Base-by-base conservation (phyloP, 1,140 invertebrate genomes). In the Triops cancriformis region DNA sequence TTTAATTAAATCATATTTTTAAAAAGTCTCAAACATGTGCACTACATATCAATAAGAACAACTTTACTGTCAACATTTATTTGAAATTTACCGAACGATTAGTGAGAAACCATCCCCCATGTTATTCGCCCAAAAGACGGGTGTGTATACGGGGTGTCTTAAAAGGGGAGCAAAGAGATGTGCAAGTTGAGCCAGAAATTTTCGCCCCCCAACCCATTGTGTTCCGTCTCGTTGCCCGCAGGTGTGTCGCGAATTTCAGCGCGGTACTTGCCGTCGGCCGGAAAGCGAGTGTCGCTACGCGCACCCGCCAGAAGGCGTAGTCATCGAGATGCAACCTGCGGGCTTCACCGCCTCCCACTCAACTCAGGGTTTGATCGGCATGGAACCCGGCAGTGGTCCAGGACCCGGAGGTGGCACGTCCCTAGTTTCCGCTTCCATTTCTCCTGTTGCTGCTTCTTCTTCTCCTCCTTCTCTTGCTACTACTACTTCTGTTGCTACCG, bases 171-270 rank as follows among this genome's bases (percentile, higher is more conserved):
- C 2, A 37, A 37, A 37, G 7, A 37, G 31, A 37, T 37, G 31
- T 37, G 31, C 2, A 37, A 37, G 31, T 7, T 37, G 31, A n/a
- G 23, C 14, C 51, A 64, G 45, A 64, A 64, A 14, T 64, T 64
- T 1, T 45, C 43, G 43, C 43, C 43, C 2, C 51, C 51, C 51
- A 0, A 5, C 51, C 51, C 51, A 64, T 64, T 64, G 51, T 64
- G 51, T 64, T 64, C 18, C 51, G 18, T 64, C 51, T 64, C 51
- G 51, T 64, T 64, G 51, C 51, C 86, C 88, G 86, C 92, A 98
- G 95, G 95, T 98, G 89, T 98, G 95, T 92, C 94, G 95, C 89
- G 95, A 97, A 90, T 97, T 92, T 91, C 93, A 96, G 91, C 94
- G 94, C 87, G 95, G 95, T 88, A 93, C 92, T 89, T 98, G 96